These are phyloP conservation scores for Diadophis punctatus DNA, from an alignment of 2,113 vertebrate genomes.

Conservation along the genomic window DNA sequence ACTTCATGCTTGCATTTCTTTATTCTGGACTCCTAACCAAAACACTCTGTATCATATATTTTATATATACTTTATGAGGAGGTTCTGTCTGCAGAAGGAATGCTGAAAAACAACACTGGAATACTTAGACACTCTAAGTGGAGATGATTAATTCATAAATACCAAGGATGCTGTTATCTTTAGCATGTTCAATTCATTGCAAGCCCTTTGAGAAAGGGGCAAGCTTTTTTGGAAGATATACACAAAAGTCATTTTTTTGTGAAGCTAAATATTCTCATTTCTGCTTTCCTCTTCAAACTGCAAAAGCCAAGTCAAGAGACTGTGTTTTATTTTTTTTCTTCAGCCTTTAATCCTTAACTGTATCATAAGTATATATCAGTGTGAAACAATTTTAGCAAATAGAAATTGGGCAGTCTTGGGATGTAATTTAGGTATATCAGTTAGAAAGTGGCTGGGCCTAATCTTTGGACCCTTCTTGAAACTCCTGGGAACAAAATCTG, in stretches of 20 bases:
- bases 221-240: background rate
- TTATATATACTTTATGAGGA: background rate
- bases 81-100: background rate
- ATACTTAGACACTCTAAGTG: background rate
- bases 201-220: background rate
- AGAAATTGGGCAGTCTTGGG: background rate
- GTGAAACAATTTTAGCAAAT: background rate
- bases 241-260: background rate
- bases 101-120: background rate
- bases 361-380: background rate
- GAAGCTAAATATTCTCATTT: background rate
- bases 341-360: background rate
- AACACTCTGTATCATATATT: background rate
- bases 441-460: background rate
- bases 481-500: background rate
- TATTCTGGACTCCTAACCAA: background rate
- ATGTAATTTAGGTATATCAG: background rate
- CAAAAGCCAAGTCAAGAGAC: background rate
- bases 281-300: background rate
- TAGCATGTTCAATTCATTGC: background rate
- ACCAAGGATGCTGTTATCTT: constrained; percentile 4
- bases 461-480: background rate
- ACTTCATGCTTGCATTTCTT: too few relatives aligned
- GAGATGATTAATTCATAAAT: constrained; percentile 6
- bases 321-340: background rate